Conservation (phyloP, 2,797 vertebrate genomes). For the Coregonus ussuriensis region DNA sequence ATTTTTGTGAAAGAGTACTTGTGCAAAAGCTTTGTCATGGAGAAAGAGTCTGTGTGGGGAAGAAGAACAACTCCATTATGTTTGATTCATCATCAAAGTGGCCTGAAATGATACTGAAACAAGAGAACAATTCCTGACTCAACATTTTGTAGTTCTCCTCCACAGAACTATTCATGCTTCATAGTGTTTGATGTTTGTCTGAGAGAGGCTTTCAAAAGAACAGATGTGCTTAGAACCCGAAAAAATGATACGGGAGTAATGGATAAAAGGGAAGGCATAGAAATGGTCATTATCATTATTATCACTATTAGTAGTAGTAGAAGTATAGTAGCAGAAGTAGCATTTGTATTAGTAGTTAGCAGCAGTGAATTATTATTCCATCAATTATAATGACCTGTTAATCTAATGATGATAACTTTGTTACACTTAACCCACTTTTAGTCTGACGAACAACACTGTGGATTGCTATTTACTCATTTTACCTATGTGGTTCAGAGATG, state of each 20-base stretch:
- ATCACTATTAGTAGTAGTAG: not conserved
- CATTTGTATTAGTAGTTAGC: not conserved
- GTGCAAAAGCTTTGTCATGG: constrained; percentile 47
- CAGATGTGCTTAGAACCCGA: constrained; percentile 49
- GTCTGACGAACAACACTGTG: no score
- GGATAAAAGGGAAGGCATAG: constrained; percentile 2
- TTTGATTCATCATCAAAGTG: constrained; percentile 58
- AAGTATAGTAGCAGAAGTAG: not conserved
- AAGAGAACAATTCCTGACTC: constrained; percentile 52
- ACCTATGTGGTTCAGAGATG: no score
- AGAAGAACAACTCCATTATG: constrained; percentile 50
- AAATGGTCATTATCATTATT: not conserved
- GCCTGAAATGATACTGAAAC: constrained; percentile 48
- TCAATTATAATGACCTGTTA: no score
- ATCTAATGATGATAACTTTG: no score
- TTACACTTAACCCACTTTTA: no score
- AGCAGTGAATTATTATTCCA: no score
- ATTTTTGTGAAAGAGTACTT: constrained; percentile 45
- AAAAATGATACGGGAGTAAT: constrained; percentile 26
- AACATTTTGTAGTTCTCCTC: constrained; percentile 46
- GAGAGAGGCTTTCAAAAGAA: constrained; percentile 33
- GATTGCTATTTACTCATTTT: no score
- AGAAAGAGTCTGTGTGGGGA: constrained; percentile 37
- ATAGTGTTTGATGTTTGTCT: constrained; percentile 38
- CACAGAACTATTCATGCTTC: constrained; percentile 44